Conservation (phyloP, 2,888 invertebrate species). For the Eilema griseolum region DNA sequence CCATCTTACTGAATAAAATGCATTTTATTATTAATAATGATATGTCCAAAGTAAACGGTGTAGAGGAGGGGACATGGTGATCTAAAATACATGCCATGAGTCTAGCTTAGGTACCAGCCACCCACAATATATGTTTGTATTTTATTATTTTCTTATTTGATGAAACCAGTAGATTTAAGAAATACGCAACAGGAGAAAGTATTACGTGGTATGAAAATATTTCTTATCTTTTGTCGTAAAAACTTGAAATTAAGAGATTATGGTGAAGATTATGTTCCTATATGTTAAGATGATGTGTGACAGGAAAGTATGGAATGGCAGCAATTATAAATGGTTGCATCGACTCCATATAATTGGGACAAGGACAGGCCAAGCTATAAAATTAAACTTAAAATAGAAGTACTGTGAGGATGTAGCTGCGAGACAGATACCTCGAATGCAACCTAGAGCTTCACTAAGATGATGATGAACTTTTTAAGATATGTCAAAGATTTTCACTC, state of each 20-base stretch:
- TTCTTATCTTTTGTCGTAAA: conserved; percentile 13
- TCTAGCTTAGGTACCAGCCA: too few relatives aligned
- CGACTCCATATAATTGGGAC: neutral
- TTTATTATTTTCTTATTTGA: neutral
- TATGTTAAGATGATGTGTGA: neutral
- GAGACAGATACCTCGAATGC: neutral
- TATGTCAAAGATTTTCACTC: neutral
- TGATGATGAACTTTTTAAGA: neutral
- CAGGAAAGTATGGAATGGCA: neutral
- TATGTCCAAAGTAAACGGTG: too few relatives aligned
- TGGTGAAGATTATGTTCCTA: neutral
- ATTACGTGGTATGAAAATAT: neutral
- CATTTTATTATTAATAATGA: too few relatives aligned
- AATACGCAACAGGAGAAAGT: neutral
- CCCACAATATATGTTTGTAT: too few relatives aligned
- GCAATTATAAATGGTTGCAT: neutral
- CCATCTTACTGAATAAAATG: too few relatives aligned
- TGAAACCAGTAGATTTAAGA: neutral
- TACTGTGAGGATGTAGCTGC: too few relatives aligned
- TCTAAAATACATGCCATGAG: too few relatives aligned
- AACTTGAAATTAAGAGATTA: conserved; percentile 5
- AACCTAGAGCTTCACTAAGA: neutral
- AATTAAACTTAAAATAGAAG: too few relatives aligned
- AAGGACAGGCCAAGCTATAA: neutral
- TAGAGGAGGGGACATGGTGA: too few relatives aligned